Conservation (phyloP, 2,888 invertebrate genomes). For the Herminia tarsipennalis region DNA sequence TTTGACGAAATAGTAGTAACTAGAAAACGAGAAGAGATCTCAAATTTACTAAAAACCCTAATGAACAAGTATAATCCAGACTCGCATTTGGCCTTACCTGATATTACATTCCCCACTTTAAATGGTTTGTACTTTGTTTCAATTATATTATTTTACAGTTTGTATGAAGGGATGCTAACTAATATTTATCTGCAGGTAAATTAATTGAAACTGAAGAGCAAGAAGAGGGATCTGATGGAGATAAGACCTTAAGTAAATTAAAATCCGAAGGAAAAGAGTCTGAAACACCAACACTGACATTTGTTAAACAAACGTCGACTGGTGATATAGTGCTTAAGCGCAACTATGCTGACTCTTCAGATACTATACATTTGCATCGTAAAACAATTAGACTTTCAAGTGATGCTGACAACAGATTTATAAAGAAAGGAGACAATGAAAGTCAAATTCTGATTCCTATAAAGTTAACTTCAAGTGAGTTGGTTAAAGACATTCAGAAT, state of each 20-base stretch:
- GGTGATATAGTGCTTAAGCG: slow-evolving; percentile 78
- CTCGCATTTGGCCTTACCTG: slow-evolving; percentile 88
- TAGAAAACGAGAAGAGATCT: slow-evolving; percentile 94
- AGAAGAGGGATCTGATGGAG: slow-evolving; percentile 84
- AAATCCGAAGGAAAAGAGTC: slow-evolving; percentile 65
- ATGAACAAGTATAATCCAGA: slow-evolving; percentile 91
- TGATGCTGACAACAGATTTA: slow-evolving; percentile 75
- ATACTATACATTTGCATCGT: slow-evolving; percentile 68
- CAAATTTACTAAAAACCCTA: slow-evolving; percentile 90
- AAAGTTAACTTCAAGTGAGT: slow-evolving; percentile 74
- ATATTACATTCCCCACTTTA: slow-evolving; percentile 90
- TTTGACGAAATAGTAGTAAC: slow-evolving; percentile 94
- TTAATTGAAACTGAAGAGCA: slow-evolving; percentile 86
- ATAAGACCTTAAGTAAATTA: slow-evolving; percentile 65
- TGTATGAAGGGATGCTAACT: not conserved
- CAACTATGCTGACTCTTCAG: slow-evolving; percentile 69
- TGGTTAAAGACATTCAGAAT: slow-evolving; percentile 83
- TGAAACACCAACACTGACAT: slow-evolving; percentile 71
- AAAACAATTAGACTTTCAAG: slow-evolving; percentile 78
- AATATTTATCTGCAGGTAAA: slow-evolving; percentile 75
- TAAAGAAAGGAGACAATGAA: slow-evolving; percentile 78
- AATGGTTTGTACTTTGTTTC: slow-evolving; percentile 83
- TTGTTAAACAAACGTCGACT: slow-evolving; percentile 76
- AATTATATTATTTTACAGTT: not conserved
- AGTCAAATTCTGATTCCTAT: slow-evolving; percentile 78